Evolutionary conservation across 2,797 vertebrate genomes (phyloP).

Genomic region (Alca torda): DNA sequence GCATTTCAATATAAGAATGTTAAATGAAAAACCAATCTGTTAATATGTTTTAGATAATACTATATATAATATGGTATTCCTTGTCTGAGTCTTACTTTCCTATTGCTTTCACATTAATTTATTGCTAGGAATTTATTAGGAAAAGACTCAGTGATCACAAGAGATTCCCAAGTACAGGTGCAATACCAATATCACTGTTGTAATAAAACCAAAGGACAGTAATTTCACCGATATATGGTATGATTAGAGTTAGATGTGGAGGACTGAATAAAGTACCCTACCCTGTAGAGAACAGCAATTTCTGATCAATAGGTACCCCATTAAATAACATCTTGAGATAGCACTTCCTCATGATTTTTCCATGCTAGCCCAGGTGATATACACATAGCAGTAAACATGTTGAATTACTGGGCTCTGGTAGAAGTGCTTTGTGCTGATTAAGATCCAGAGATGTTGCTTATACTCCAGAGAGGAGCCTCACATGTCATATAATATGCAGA

Average conservation of each 20-base stretch:
- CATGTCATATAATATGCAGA: not conserved
- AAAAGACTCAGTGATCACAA: not conserved
- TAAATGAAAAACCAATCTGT: not conserved
- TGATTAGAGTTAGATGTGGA: not conserved
- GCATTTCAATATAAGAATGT: not conserved
- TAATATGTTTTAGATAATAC: not conserved
- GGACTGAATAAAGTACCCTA: not conserved
- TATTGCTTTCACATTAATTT: not conserved
- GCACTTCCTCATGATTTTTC: not conserved
- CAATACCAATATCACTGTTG: not conserved
- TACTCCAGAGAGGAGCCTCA: not conserved
- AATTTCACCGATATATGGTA: not conserved
- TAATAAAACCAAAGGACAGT: not conserved
- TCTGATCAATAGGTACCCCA: not conserved
- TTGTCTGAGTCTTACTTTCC: not conserved
- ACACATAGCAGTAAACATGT: not conserved
- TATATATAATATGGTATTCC: not conserved
- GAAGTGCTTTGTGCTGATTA: not conserved
- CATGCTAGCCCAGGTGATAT: not conserved
- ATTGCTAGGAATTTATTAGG: not conserved
- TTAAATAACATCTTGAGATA: not conserved
- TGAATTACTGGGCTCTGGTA: not conserved
- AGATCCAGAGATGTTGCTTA: not conserved
- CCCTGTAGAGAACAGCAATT: not conserved
- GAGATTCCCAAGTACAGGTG: not conserved